Evolutionary conservation across 2,888 invertebrate genomes (phyloP).

Genomic region (Melikaiella ostensackeni): DNA sequence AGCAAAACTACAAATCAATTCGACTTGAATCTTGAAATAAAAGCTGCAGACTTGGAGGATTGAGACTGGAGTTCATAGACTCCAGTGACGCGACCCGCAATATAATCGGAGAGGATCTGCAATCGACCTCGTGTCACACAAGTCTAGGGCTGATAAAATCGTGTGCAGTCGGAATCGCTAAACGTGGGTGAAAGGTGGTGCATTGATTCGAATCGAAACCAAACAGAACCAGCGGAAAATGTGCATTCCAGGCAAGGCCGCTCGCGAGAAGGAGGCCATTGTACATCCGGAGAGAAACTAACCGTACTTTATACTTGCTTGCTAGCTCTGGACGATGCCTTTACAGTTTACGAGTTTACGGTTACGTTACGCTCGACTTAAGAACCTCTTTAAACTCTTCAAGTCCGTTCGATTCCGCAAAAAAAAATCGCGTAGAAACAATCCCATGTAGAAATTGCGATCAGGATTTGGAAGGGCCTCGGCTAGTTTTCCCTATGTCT

Average conservation of each 20-base stretch:
- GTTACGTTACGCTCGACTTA: conserved; percentile 65
- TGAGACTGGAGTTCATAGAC: background rate
- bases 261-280: conserved; percentile 72
- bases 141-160: conserved; percentile 30
- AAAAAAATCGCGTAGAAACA: background rate
- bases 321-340: conserved; percentile 44
- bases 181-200: conserved; percentile 60
- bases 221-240: conserved; percentile 65
- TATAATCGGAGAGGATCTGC: background rate
- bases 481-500: too few relatives aligned
- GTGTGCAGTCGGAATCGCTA: conserved; percentile 11
- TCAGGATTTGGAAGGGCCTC: too few relatives aligned
- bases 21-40: background rate
- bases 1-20: background rate
- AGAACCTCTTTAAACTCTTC: conserved; percentile 46
- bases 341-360: conserved; percentile 67
- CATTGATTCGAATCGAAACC: conserved; percentile 62
- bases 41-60: background rate
- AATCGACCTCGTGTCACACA: background rate
- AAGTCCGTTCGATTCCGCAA: conserved; percentile 9
- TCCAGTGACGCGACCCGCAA: conserved; percentile 44
- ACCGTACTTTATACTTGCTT: conserved; percentile 68
- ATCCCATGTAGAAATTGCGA: too few relatives aligned
- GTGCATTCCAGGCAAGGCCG: conserved; percentile 74
- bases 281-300: conserved; percentile 75